Percentiles rank a stretch among this genome's conserved stretches.
phyloP scores from a whole-genome alignment of 2,113 vertebrate species.

The Gadus chalcogrammus region DNA sequence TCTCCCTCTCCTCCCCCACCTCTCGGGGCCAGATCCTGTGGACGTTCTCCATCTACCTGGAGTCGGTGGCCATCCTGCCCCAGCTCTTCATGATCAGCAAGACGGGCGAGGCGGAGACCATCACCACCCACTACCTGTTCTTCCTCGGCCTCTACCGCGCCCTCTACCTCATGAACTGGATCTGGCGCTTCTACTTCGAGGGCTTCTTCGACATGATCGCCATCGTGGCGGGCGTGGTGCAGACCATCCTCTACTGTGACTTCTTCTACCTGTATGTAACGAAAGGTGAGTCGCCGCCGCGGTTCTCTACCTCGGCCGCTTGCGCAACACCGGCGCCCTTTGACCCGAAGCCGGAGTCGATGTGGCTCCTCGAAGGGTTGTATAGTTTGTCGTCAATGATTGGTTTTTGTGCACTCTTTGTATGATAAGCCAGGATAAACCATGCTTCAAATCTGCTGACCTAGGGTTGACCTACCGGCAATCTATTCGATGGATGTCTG shows the following conservation, averaged over 20 bases:
- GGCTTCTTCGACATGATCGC: conserved; percentile 99
- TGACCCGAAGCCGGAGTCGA: no score
- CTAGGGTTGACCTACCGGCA: no score
- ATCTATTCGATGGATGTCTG: no score
- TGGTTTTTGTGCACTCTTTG: no score
- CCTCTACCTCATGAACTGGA: conserved; percentile 98
- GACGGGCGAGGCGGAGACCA: conserved; percentile 97
- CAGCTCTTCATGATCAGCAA: conserved; percentile 99
- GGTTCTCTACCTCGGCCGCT: background rate
- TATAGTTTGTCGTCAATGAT: no score
- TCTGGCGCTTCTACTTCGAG: conserved; percentile 99
- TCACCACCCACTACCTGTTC: conserved; percentile 99
- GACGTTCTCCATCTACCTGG: conserved; percentile 99
- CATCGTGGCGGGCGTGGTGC: conserved; percentile 94
- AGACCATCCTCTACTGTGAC: conserved; percentile 98
- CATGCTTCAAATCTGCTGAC: no score
- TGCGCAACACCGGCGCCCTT: no score
- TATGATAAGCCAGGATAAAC: no score
- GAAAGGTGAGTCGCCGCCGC: conserved; percentile 80
- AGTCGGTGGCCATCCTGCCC: conserved; percentile 96
- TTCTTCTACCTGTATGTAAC: conserved; percentile 99
- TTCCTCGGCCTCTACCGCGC: conserved; percentile 96
- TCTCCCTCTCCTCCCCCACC: no score
- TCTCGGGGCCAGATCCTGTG: conserved; percentile 85
- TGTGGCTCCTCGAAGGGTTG: no score